Evolutionary conservation across 2,113 vertebrate genomes (phyloP).

Genomic region (Paradisaea rubra): DNA sequence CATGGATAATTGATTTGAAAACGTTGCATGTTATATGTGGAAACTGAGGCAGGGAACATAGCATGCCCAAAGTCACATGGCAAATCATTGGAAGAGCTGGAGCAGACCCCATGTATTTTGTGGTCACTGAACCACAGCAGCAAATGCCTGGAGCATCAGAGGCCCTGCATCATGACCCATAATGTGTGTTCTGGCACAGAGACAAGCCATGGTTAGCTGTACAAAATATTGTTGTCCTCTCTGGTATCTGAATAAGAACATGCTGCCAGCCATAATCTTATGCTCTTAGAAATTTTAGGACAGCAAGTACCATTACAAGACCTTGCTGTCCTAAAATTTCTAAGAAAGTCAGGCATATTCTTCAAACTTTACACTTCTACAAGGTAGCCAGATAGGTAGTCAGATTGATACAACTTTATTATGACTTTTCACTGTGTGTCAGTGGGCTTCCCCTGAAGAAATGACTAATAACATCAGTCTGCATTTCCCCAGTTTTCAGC

Average conservation of each 20-base stretch:
- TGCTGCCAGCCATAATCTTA: neutral
- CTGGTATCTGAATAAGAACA: neutral
- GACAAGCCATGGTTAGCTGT: neutral
- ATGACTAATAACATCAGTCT: conserved; percentile 1
- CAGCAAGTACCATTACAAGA: neutral
- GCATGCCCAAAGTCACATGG: neutral
- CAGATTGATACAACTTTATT: neutral
- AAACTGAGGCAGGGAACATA: conserved; percentile 17
- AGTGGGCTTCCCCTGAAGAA: conserved; percentile 34
- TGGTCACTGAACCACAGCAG: neutral
- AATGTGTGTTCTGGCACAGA: neutral
- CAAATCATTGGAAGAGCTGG: neutral
- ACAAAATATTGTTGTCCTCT: neutral
- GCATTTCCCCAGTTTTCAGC: conserved; percentile 13
- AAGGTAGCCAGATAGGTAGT: neutral
- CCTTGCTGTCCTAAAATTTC: neutral
- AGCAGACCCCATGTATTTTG: neutral
- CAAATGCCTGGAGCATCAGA: neutral
- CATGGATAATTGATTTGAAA: neutral
- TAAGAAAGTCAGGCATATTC: neutral
- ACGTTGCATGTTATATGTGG: neutral
- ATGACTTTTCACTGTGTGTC: neutral
- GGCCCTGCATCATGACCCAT: neutral
- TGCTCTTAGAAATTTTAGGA: neutral
- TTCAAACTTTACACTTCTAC: neutral